Conservation (phyloP, 2,113 vertebrate species). For the Brachyhypopomus gauderio region DNA sequence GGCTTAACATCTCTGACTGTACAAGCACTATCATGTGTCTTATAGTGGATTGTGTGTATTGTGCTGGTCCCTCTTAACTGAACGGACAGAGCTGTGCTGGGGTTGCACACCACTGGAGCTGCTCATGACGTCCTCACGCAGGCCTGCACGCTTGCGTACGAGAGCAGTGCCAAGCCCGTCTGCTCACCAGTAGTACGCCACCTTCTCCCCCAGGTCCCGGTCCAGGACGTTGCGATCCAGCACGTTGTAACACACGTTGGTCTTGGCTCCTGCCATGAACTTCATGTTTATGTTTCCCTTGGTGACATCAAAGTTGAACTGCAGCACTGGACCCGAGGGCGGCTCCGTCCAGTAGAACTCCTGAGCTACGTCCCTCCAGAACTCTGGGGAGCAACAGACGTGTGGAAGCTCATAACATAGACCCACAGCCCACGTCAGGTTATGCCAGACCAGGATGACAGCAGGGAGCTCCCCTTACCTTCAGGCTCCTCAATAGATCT, state of each 20-base stretch:
- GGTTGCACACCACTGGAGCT: no score
- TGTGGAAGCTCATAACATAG: not conserved
- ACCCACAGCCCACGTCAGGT: not conserved
- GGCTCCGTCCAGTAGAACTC: constrained; percentile 79
- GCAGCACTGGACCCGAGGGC: constrained; percentile 70
- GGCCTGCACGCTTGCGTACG: no score
- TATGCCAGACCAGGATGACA: not conserved
- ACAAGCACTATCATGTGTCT: no score
- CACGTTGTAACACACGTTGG: constrained; percentile 82
- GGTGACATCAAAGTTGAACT: constrained; percentile 80
- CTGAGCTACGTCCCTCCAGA: constrained; percentile 76
- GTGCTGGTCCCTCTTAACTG: no score
- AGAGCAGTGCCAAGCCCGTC: not conserved
- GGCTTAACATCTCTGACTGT: no score
- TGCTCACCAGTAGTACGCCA: constrained; percentile 82
- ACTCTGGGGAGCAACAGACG: constrained; percentile 64
- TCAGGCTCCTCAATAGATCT: constrained; percentile 78
- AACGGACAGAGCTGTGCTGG: no score
- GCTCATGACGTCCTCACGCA: no score
- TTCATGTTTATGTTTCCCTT: constrained; percentile 76
- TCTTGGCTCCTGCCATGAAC: constrained; percentile 81
- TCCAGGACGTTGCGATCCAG: constrained; percentile 77
- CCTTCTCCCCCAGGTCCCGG: constrained; percentile 72
- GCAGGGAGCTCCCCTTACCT: constrained; percentile 62
- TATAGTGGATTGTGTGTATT: no score